These are phyloP conservation scores for Netelia fuscicornis DNA, from an alignment of 2,888 invertebrate genomes.

Conservation along the genomic window DNA sequence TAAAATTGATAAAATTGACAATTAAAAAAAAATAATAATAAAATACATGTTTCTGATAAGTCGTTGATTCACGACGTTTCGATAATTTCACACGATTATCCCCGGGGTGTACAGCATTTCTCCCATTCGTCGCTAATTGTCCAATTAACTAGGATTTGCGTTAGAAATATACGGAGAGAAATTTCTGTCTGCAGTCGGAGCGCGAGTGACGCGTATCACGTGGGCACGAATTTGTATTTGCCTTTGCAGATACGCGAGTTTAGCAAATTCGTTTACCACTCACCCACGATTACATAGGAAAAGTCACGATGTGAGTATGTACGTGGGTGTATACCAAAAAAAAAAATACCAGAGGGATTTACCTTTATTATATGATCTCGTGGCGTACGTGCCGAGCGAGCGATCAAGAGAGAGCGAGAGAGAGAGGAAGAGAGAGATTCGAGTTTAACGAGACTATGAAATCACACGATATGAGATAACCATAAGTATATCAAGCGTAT, in stretches of 20 bases:
- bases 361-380: conserved; percentile 3
- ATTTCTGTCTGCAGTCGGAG: background rate
- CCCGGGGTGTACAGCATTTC: background rate
- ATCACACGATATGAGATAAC: background rate
- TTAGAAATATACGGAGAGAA: background rate
- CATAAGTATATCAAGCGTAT: background rate
- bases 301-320: background rate
- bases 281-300: background rate
- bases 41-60: no score
- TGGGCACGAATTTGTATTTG: background rate
- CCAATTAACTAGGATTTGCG: background rate
- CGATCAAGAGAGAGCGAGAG: no score
- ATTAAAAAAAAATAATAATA: no score
- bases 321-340: background rate
- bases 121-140: background rate
- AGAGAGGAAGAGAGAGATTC: no score
- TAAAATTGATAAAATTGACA: no score
- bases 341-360: conserved; percentile 12
- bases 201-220: background rate
- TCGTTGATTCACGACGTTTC: no score
- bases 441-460: background rate
- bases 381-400: background rate
- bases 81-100: no score
- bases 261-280: background rate
- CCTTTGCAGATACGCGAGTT: background rate